phyloP scores from a whole-genome alignment of 2,113 vertebrate genomes.

The Parotia lawesii region DNA sequence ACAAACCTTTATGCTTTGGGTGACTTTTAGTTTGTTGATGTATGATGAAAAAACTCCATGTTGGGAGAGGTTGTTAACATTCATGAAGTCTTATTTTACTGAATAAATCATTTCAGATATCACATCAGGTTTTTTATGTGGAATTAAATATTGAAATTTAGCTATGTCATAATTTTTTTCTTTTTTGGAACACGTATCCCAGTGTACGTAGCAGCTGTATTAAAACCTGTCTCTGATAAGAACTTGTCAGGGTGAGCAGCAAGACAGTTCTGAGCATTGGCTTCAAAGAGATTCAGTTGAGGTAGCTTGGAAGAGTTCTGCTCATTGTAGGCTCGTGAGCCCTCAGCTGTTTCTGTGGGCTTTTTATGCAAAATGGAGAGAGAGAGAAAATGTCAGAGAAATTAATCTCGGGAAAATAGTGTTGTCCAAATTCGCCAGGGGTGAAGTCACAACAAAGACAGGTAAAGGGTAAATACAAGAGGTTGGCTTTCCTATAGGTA shows the following conservation, averaged over 20 bases:
- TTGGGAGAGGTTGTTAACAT: not conserved
- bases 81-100: not conserved
- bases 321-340: not conserved
- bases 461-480: not conserved
- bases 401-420: not conserved
- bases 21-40: not conserved
- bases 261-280: not conserved
- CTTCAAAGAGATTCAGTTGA: not conserved
- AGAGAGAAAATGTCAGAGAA: not conserved
- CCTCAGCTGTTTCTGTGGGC: not conserved
- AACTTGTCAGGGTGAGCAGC: not conserved
- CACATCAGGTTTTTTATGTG: not conserved
- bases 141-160: not conserved
- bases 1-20: not conserved
- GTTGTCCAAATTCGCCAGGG: fast-evolving
- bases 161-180: not conserved
- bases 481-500: not conserved
- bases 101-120: not conserved
- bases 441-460: not conserved
- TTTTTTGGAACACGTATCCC: not conserved
- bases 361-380: not conserved
- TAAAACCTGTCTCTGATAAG: not conserved
- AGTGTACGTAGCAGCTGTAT: not conserved
- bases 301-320: not conserved
- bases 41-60: not conserved